phyloP scores from a whole-genome alignment of 2,797 vertebrate genomes.

The Malurus leucopterus region DNA sequence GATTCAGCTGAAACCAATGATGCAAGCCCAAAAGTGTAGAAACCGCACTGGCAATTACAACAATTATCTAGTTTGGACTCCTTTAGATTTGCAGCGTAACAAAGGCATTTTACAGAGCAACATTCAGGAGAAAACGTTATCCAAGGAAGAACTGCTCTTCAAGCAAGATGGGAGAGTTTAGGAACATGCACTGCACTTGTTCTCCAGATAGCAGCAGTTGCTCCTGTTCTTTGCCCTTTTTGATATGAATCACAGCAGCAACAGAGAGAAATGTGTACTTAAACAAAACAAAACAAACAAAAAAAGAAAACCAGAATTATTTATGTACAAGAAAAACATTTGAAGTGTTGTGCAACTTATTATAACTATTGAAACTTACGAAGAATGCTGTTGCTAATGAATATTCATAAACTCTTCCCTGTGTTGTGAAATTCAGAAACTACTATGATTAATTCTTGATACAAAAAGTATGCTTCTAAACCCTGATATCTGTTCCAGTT shows the following conservation, averaged over 20 bases:
- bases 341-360: slow-evolving; percentile 15
- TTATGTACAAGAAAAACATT: slow-evolving; percentile 19
- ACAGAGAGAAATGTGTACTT: not conserved
- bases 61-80: slow-evolving; percentile 15
- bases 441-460: not conserved
- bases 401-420: slow-evolving; percentile 45
- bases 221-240: slow-evolving; percentile 45
- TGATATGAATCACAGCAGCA: slow-evolving; percentile 52
- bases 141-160: slow-evolving; percentile 22
- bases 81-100: slow-evolving; percentile 43
- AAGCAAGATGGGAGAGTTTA: slow-evolving; percentile 7
- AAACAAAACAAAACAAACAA: not conserved
- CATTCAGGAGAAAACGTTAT: slow-evolving; percentile 29
- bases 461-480: slow-evolving; percentile 36
- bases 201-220: slow-evolving; percentile 57
- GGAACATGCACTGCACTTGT: slow-evolving; percentile 2
- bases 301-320: slow-evolving; percentile 9
- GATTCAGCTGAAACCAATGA: slow-evolving; percentile 32
- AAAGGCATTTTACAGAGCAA: slow-evolving; percentile 61
- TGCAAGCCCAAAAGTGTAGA: slow-evolving; percentile 21
- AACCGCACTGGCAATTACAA: slow-evolving; percentile 7
- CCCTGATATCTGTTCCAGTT: slow-evolving; percentile 61
- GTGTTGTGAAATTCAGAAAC: slow-evolving; percentile 28
- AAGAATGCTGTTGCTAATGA: slow-evolving; percentile 29
- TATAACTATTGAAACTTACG: slow-evolving; percentile 6